Conservation (phyloP, 1,140 invertebrate species). For the Pantala flavescens region DNA sequence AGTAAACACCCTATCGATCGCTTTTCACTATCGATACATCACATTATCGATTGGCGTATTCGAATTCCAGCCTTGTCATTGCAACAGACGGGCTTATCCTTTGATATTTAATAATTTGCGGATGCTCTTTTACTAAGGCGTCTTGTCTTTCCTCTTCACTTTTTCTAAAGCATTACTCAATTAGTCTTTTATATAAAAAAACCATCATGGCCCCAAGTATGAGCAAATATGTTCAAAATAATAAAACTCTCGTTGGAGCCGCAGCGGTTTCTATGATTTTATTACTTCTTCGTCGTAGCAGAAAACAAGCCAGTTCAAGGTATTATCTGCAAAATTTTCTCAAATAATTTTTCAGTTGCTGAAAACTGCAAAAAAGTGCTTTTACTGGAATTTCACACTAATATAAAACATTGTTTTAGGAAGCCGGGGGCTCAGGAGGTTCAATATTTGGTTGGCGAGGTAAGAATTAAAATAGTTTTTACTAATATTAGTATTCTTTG, state of each 20-base stretch:
- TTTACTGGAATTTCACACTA: background rate
- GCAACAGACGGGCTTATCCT: background rate
- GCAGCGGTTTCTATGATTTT: conserved; percentile 13
- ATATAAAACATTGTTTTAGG: conserved; percentile 1
- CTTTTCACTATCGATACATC: too few relatives aligned
- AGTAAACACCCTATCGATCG: too few relatives aligned
- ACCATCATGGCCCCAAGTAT: background rate
- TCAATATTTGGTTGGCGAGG: background rate
- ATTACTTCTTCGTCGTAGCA: conserved; percentile 3
- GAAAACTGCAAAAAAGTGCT: too few relatives aligned
- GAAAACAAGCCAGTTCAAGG: background rate
- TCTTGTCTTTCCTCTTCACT: too few relatives aligned
- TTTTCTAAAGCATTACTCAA: too few relatives aligned
- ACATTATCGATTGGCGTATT: background rate
- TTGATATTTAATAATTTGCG: too few relatives aligned
- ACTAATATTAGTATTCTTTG: background rate
- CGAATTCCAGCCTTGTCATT: conserved; percentile 4
- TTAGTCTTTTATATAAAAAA: too few relatives aligned
- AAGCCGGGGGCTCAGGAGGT: conserved; percentile 11
- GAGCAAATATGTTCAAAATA: background rate
- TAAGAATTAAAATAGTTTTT: background rate
- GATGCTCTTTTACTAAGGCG: too few relatives aligned
- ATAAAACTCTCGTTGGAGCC: background rate
- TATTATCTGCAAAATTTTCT: background rate
- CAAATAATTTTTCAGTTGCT: too few relatives aligned